Conservation (phyloP, 2,888 invertebrate species). For the Pandemis heparana region DNA sequence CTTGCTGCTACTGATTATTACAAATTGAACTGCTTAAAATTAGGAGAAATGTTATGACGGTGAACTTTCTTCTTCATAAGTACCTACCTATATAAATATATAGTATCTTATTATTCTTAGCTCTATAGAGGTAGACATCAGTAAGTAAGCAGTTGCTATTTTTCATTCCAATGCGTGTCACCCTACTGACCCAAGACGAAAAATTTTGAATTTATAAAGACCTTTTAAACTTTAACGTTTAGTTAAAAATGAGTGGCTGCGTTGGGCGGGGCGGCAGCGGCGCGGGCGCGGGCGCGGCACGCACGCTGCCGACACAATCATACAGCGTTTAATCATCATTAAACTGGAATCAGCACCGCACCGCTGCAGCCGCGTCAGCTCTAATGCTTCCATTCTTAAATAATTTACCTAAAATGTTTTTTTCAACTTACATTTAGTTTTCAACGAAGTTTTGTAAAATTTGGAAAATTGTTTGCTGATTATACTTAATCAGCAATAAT, state of each 20-base stretch:
- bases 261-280: conserved; percentile 44
- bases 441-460: conserved; percentile 50
- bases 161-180: background rate
- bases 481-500: background rate
- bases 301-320: conserved; percentile 75
- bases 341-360: conserved; percentile 78
- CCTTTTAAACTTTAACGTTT: conserved; percentile 1
- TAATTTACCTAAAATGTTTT: conserved; percentile 65
- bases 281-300: conserved; percentile 57
- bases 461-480: background rate
- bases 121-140: no score
- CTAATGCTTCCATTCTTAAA: conserved; percentile 54
- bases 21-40: conserved; percentile 70
- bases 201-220: background rate
- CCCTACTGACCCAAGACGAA: background rate
- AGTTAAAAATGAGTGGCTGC: conserved; percentile 40
- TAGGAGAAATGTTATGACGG: conserved; percentile 62
- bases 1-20: conserved; percentile 67
- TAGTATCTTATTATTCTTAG: no score
- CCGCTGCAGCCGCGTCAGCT: conserved; percentile 73
- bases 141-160: background rate
- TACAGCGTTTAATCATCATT: conserved; percentile 84
- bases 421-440: conserved; percentile 54
- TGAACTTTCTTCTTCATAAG: conserved; percentile 50
- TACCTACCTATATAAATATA: no score